Evolutionary conservation across 2,888 invertebrate genomes (phyloP), one percentile per base, ranked within the genome.

Genomic region (Cataglyphis cursor): DNA sequence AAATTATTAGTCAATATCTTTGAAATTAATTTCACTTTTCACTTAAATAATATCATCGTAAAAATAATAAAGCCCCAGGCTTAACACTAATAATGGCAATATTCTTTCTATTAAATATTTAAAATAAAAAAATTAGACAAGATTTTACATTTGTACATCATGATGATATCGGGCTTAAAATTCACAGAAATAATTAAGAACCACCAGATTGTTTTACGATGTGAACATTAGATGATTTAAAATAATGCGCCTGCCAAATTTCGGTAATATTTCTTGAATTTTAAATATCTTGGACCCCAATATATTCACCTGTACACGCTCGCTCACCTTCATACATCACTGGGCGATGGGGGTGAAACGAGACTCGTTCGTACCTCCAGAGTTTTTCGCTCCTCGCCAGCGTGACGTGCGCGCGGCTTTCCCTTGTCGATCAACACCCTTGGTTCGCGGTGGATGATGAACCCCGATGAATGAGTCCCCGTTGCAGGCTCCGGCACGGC

Each of bases 401-500:
- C 35, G 18, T 35, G 35, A 35, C 35, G 35, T 35, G 35, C 48
- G 48, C 48, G 35, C 10, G 21, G 3, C 18, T 38, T 4, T 18
- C 24, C 24, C 51, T 24, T 28, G 24, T 76, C 54, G 54, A 38
- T 54, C 24, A 12, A 28, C 21, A 24, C 3, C 24, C 38, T 2
- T 10, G 48, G 48, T 38, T 65, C 15, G 18, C n/a, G 4, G 24
- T 28, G 65, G 31, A 51, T n/a, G 51, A 31, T 70, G 68, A 76
- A 76, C 38, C 54, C 54, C 41, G 68, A 44, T 78, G 51, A 65
- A 51, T 48, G 12, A 51, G 35, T 62, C 15, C 86, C 89, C 84
- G 88, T 89, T 95, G 96, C 96, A 95, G 96, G 96, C 95, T 95
- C 96, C 94, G 96, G 96, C 95, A 96, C 96, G 95, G 96, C 96